These are phyloP conservation scores for Tinea semifulvella DNA, from an alignment of 2,888 invertebrate species.

Conservation along the genomic window DNA sequence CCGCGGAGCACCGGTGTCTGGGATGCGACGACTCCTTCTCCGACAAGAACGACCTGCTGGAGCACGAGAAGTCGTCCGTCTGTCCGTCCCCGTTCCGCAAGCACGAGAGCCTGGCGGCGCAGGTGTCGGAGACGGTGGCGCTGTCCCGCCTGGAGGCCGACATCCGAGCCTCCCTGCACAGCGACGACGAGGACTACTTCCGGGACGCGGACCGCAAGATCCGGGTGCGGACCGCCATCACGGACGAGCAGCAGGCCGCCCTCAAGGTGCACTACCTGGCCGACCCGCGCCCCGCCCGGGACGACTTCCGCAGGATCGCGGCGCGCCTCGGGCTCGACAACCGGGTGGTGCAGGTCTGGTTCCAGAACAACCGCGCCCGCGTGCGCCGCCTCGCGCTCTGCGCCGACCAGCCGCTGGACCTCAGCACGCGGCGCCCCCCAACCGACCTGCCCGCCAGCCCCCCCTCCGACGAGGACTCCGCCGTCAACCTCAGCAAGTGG, in stretches of 20 bases:
- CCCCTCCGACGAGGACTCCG: slow-evolving; percentile 71
- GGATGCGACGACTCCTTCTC: slow-evolving; percentile 69
- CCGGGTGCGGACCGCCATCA: slow-evolving; percentile 91
- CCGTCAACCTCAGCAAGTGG: slow-evolving; percentile 90
- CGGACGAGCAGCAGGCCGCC: slow-evolving; percentile 90
- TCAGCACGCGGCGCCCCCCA: slow-evolving; percentile 82
- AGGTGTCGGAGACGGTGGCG: slow-evolving; percentile 74
- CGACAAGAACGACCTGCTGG: slow-evolving; percentile 68
- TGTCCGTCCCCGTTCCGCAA: slow-evolving; percentile 67
- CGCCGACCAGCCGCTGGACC: slow-evolving; percentile 75
- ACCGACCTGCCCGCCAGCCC: slow-evolving; percentile 60
- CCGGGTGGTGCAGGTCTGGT: slow-evolving; percentile 93
- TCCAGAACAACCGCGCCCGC: slow-evolving; percentile 93
- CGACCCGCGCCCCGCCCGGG: slow-evolving; percentile 93
- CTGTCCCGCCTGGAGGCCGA: slow-evolving; percentile 61
- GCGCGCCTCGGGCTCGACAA: slow-evolving; percentile 77
- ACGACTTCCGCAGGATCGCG: slow-evolving; percentile 91
- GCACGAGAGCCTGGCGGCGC: slow-evolving; percentile 81
- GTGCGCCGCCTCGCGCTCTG: slow-evolving; percentile 69
- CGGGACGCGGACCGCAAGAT: slow-evolving; percentile 80
- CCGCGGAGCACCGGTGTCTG: slow-evolving; percentile 59
- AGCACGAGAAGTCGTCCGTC: slow-evolving; percentile 72
- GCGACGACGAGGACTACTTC: slow-evolving; percentile 69
- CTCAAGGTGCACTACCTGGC: slow-evolving; percentile 89
- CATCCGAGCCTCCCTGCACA: slow-evolving; percentile 60